Percentiles rank a stretch among this genome's conserved stretches.
Conservation (phyloP, 2,797 vertebrate species). For the Platyrinchus mystaceus region DNA sequence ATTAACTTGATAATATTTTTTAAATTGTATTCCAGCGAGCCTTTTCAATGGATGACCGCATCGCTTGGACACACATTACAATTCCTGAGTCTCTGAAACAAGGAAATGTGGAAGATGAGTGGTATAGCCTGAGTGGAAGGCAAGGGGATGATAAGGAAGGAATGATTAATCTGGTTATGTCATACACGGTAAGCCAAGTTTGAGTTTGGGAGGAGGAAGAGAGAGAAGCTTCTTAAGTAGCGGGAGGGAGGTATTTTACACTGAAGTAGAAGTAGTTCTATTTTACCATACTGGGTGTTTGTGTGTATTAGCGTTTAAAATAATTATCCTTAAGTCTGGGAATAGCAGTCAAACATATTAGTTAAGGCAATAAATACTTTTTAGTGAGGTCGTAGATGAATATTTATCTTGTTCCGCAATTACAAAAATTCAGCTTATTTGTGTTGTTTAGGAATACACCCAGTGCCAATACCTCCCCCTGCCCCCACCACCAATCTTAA, state of each 20-base stretch:
- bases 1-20: neutral
- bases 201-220: neutral
- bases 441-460: neutral
- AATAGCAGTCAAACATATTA: neutral
- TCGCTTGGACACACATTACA: conserved; percentile 96
- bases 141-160: conserved; percentile 98
- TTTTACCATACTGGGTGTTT: neutral
- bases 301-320: neutral
- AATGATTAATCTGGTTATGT: conserved; percentile 98
- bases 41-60: conserved; percentile 97
- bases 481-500: neutral
- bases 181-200: conserved; percentile 85
- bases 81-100: conserved; percentile 90
- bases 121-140: conserved; percentile 92
- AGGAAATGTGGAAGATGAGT: conserved; percentile 91
- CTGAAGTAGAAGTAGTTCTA: neutral
- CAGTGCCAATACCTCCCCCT: accelerated
- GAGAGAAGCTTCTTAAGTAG: neutral
- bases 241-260: neutral
- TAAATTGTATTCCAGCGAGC: conserved; percentile 80
- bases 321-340: neutral
- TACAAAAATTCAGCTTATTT: neutral
- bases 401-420: neutral
- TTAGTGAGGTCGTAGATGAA: neutral
- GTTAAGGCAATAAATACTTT: neutral